phyloP scores from a whole-genome alignment of 2,113 vertebrate species.

The Odontesthes bonariensis region DNA sequence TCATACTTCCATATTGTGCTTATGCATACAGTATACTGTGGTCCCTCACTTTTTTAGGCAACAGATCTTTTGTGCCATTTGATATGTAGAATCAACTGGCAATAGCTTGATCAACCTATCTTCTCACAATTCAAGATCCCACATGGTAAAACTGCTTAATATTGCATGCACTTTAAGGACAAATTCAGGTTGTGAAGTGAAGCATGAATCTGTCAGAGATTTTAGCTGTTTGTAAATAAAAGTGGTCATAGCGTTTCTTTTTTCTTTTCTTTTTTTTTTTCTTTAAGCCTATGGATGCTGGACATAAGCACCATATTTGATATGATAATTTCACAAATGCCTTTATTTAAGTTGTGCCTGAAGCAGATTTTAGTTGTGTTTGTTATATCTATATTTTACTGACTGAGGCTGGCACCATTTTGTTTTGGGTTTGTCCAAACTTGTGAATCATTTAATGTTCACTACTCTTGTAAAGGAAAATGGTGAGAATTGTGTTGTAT shows the following conservation, averaged over 20 bases:
- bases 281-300: conserved; percentile 77
- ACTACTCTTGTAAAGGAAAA: conserved; percentile 85
- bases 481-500: conserved; percentile 86
- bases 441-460: conserved; percentile 83
- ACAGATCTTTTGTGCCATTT: conserved; percentile 83
- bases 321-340: conserved; percentile 84
- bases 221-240: conserved; percentile 99
- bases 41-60: conserved; percentile 85
- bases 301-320: conserved; percentile 83
- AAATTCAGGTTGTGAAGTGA: conserved; percentile 90
- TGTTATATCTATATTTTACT: conserved; percentile 73
- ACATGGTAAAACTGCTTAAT: conserved; percentile 91
- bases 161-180: conserved; percentile 99
- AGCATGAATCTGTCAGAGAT: conserved; percentile 97
- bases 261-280: conserved; percentile 58
- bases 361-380: conserved; percentile 79
- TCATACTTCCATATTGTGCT: conserved; percentile 94
- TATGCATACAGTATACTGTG: conserved; percentile 77
- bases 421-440: conserved; percentile 73
- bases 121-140: conserved; percentile 91
- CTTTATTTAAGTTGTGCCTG: conserved; percentile 85
- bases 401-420: conserved; percentile 73
- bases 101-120: conserved; percentile 89
- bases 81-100: conserved; percentile 84
- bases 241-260: conserved; percentile 90